Base-by-base conservation (phyloP, 2,113 vertebrate species). In the Melierax canorus region DNA sequence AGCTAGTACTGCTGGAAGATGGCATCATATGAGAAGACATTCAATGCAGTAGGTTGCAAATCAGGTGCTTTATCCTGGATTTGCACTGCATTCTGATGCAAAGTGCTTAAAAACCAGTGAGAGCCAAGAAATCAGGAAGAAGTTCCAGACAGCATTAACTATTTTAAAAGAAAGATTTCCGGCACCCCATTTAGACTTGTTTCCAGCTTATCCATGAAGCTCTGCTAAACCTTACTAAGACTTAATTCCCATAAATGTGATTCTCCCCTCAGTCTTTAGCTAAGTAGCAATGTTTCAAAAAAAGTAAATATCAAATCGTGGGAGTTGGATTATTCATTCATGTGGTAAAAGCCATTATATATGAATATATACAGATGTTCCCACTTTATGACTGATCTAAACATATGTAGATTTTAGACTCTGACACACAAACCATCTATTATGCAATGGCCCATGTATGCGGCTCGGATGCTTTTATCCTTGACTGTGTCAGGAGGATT, bases 301-400 rank as follows among this genome's bases (percentile, higher is more conserved):
- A 93, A 92, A 96, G 92, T 85, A 94, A 96, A 94, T 94, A 91
- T 36, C 83, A 78, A 79, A 75, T 93, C 10, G 74, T 94, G 51
- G 86, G 92, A 88, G 91, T 43, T 93, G 50, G 91, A 93, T 97
- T 96, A 96, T 94, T 84, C 90, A 97, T 92, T 92, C 91, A 80
- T 81, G 90, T 63, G 88, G 83, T 82, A 89, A 93, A 92, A 97
- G 83, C 74, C 90, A 80, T 94, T 91, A 91, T 77, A 86, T 79
- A 95, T 76, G 86, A 94, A 95, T 88, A 94, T 46, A 74, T 90
- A 95, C 90, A 97, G 93, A 96, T 91, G 90, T 95, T 97, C 72
- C 86, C 79, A 95, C 86, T 97, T 96, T 77, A 93, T 45, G 86
- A 82, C 79, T 87, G 82, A 94, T 95, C 88, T 76, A 94, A 94